Base-by-base conservation (phyloP, 2,113 vertebrate species). In the Papio anubis region DNA sequence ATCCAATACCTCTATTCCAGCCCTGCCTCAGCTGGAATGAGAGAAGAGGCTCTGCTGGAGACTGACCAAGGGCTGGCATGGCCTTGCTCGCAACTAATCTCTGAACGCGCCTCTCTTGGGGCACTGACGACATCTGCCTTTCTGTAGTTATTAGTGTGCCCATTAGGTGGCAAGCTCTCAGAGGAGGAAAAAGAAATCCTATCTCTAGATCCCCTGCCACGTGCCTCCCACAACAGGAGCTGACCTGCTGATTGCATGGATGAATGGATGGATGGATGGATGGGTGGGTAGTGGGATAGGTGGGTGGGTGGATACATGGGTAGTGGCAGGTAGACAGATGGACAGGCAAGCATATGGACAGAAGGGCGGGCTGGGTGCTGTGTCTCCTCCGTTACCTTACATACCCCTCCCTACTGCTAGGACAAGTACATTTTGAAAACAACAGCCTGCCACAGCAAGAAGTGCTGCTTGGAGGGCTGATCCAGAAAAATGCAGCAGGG, bases 71-170 rank as follows among this genome's bases (percentile, higher is more conserved):
- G 92, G 25, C 83, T 88, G n/a, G 52, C 59, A 5, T n/a, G 25
- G 27, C 87, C 78, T 85, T 6, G 16, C 66, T 73, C 2, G 0
- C 30, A 40, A 48, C 59, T 88, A 89, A 88, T 78, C 50, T 43
- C 50, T 90, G 45, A 81, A 79, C 66, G 61, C 8, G n/a, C 55
- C 80, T 85, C 79, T 88, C 13, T n/a, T 50, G 61, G 48, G 82
- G 43, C 55, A 16, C 45, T 64, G 86, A 81, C 38, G 87, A 8
- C 72, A 8, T 9, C 80, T 35, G 23, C 61, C 80, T 95, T 72
- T 80, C 52, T 91, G 40, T 92, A 90, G 87, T 93, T 88, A 40
- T 68, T 6, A 52, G n/a, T 88, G 43, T 78, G 16, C 48, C 95
- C 88, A 68, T 59, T 81, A 90, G 72, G 85, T 95, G 90, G 66